Percentiles rank a stretch among this genome's conserved stretches.
Evolutionary conservation across 2,113 vertebrate species (phyloP).

Genomic region (Cryptotis parvus): DNA sequence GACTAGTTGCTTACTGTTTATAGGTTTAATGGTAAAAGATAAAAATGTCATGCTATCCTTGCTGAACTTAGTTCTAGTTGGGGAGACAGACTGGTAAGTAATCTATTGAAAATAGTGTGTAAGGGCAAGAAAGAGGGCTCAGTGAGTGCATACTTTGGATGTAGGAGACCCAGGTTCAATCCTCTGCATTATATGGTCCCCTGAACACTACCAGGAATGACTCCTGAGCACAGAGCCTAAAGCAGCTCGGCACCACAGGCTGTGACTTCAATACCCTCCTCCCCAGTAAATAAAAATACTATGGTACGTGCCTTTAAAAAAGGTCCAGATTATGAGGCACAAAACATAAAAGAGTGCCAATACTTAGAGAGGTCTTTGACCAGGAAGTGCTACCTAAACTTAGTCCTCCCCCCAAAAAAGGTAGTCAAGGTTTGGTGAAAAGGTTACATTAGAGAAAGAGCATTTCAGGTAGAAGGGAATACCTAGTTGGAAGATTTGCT

Average conservation of each 20-base stretch:
- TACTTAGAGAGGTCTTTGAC: background rate
- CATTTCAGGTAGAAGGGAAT: background rate
- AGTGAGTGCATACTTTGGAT: too few species aligned
- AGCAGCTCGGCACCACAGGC: too few species aligned
- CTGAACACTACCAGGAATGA: too few species aligned
- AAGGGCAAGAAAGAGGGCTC: too few species aligned
- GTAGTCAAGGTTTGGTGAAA: too few species aligned
- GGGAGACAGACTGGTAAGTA: constrained; percentile 17
- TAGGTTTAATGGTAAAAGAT: constrained; percentile 28
- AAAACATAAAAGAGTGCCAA: background rate
- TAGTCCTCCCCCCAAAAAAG: too few species aligned
- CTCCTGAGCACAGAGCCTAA: too few species aligned
- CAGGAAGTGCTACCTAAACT: background rate
- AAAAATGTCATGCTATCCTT: background rate
- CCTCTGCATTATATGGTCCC: too few species aligned
- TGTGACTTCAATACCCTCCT: too few species aligned
- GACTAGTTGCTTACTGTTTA: constrained; percentile 1
- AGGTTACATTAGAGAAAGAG: background rate
- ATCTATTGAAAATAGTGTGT: background rate
- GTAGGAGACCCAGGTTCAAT: too few species aligned
- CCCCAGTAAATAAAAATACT: too few species aligned
- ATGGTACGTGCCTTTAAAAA: constrained; percentile 25
- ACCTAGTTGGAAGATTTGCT: background rate
- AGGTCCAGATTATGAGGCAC: background rate
- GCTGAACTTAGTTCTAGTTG: constrained; percentile 6